These are phyloP conservation scores for Sicus ferrugineus DNA, from an alignment of 2,888 invertebrate species.

Conservation along the genomic window DNA sequence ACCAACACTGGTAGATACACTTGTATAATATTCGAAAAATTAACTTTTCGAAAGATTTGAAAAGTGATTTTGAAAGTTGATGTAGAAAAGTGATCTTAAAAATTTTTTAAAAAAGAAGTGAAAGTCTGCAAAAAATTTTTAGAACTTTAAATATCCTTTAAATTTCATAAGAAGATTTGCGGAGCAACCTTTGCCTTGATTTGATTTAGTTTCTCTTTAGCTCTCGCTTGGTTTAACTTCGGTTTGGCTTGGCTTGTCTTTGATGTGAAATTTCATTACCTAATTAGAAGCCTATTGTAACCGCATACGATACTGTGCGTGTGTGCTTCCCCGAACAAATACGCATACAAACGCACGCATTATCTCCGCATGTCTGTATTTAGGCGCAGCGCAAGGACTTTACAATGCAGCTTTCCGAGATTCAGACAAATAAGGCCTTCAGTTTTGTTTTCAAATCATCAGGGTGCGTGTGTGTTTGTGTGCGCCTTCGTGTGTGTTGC, in stretches of 20 bases:
- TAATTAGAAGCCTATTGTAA: conserved; percentile 30
- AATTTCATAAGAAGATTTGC: not conserved
- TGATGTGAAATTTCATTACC: conserved; percentile 29
- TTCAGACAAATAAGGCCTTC: not conserved
- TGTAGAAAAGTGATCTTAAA: not conserved
- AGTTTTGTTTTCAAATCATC: not conserved
- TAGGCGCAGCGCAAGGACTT: not conserved
- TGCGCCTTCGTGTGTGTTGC: conserved; percentile 9
- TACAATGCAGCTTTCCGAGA: not conserved
- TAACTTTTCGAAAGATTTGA: too few species aligned
- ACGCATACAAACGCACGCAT: too few species aligned
- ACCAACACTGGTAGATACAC: too few species aligned
- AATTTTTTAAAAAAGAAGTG: not conserved
- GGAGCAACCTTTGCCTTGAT: conserved; percentile 1
- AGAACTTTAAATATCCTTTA: too few species aligned
- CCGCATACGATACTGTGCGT: not conserved
- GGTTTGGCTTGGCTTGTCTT: conserved; percentile 16
- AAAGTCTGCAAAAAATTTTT: not conserved
- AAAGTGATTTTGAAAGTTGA: too few species aligned
- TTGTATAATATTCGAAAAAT: too few species aligned
- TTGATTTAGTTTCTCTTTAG: conserved; percentile 4
- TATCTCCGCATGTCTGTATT: not conserved
- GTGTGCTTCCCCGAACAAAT: too few species aligned
- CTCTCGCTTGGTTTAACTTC: not conserved
- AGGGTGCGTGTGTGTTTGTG: not conserved